Evolutionary conservation across 23 tunicate species (phyloP).

Genomic region (Diplosoma virens): DNA sequence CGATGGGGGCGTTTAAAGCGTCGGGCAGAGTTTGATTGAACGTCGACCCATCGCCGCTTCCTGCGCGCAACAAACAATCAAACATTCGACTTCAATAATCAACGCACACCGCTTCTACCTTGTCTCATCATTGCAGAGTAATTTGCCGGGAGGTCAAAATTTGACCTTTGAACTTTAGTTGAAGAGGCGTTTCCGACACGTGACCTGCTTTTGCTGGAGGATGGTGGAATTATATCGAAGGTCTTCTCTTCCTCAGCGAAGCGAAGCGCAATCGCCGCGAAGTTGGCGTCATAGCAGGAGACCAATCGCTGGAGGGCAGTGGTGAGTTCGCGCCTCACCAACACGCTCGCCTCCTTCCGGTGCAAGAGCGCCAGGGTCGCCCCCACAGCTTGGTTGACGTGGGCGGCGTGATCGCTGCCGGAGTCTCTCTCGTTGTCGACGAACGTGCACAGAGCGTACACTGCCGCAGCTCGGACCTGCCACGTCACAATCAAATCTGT

Average conservation of each 20-base stretch:
- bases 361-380: slow-evolving; percentile 58
- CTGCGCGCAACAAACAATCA: neutral
- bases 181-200: neutral
- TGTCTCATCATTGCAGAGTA: slow-evolving; percentile 42
- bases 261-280: slow-evolving; percentile 72
- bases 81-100: neutral
- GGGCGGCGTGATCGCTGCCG: slow-evolving; percentile 88
- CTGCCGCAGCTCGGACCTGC: slow-evolving; percentile 97
- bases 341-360: slow-evolving; percentile 61
- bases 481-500: too few species aligned
- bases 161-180: slow-evolving; percentile 10
- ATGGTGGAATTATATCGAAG: neutral
- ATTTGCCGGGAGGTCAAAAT: slow-evolving; percentile 36
- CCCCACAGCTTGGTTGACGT: slow-evolving; percentile 81
- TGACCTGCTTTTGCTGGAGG: neutral
- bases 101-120: slow-evolving; percentile 5
- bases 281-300: slow-evolving; percentile 80
- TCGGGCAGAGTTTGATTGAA: slow-evolving; percentile 6
- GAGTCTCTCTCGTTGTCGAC: slow-evolving; percentile 80
- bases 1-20: neutral
- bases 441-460: slow-evolving; percentile 89
- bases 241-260: slow-evolving; percentile 71
- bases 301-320: slow-evolving; percentile 80
- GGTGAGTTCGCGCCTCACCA: slow-evolving; percentile 74
- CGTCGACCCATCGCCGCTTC: slow-evolving; percentile 12